Percentiles rank a stretch among this genome's conserved stretches.
These are phyloP conservation scores for Oenanthe melanoleuca DNA, from an alignment of 2,113 vertebrate genomes.

Conservation along the genomic window DNA sequence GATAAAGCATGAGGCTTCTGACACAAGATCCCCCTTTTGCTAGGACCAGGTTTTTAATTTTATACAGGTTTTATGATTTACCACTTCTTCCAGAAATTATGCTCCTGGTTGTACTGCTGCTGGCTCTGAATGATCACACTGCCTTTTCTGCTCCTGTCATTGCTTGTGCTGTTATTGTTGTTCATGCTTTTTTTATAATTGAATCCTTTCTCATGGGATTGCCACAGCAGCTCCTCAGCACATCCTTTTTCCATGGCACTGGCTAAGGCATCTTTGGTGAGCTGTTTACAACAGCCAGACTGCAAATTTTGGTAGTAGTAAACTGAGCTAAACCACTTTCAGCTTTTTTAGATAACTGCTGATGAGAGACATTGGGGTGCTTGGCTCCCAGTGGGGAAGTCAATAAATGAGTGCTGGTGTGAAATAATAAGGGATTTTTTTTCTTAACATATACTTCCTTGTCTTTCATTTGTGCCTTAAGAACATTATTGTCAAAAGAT, in stretches of 20 bases:
- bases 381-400: neutral
- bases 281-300: neutral
- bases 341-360: neutral
- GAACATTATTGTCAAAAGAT: neutral
- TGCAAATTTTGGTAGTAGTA: accelerated
- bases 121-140: neutral
- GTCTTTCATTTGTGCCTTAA: neutral
- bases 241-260: neutral
- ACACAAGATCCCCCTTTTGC: neutral
- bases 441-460: neutral
- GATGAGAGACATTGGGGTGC: neutral
- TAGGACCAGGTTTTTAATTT: neutral
- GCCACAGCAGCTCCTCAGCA: neutral
- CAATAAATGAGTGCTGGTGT: neutral
- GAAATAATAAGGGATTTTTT: neutral
- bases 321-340: neutral
- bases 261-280: neutral
- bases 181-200: neutral
- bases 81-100: neutral
- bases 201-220: neutral
- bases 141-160: neutral
- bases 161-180: neutral
- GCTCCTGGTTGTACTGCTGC: accelerated
- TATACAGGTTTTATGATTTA: neutral
- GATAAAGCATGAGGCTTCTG: neutral